phyloP scores from a whole-genome alignment of 2,113 vertebrate genomes.

The Coryphaenoides rupestris region DNA sequence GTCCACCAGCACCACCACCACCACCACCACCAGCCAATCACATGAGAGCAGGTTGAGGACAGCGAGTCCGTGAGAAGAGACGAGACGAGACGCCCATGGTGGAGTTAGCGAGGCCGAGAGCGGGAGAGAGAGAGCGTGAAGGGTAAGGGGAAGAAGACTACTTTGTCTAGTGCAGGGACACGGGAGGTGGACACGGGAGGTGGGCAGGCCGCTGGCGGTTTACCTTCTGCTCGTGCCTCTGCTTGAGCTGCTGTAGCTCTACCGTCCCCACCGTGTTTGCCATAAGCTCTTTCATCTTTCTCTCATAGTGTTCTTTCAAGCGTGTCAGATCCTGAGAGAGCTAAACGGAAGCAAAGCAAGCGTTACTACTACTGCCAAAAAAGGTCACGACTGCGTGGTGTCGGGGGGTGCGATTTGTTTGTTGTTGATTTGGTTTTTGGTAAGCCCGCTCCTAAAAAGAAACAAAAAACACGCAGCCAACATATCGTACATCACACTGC shows the following conservation, averaged over 20 bases:
- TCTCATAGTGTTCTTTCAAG: conserved; percentile 98
- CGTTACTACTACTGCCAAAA: conserved; percentile 51
- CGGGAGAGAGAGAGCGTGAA: neutral
- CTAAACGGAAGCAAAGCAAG: conserved; percentile 82
- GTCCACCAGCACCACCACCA: conserved; percentile 20
- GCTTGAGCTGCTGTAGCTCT: conserved; percentile 93
- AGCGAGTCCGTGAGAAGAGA: conserved; percentile 11
- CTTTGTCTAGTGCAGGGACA: conserved; percentile 47
- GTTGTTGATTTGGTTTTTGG: no score
- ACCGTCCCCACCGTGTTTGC: conserved; percentile 89
- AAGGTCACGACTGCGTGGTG: neutral
- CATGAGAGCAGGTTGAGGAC: conserved; percentile 45
- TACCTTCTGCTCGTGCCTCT: conserved; percentile 97
- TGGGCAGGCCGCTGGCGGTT: conserved; percentile 57
- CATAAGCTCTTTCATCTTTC: conserved; percentile 95
- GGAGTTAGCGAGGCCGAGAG: conserved; percentile 32
- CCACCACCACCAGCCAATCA: conserved; percentile 48
- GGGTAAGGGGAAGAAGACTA: conserved; percentile 46
- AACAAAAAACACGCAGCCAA: no score
- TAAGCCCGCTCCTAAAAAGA: no score
- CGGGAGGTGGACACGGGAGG: no score
- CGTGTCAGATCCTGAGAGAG: conserved; percentile 92
- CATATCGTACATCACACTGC: no score
- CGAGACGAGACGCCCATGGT: conserved; percentile 37
- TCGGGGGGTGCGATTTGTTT: no score